Evolutionary conservation across 2,113 vertebrate species (phyloP).

Genomic region (Ctenomys sociabilis): DNA sequence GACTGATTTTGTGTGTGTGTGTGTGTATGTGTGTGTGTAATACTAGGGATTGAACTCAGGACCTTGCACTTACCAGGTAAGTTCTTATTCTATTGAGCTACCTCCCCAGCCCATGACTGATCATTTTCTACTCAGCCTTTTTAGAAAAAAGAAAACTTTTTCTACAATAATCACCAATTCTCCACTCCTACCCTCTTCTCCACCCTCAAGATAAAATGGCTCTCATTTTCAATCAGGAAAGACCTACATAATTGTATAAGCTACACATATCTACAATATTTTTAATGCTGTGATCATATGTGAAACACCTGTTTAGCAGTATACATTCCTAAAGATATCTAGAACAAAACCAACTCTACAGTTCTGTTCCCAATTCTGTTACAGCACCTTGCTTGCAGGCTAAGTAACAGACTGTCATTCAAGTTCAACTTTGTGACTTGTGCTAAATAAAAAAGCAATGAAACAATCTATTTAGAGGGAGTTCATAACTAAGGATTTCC

Average conservation of each 20-base stretch:
- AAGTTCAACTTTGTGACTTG: neutral
- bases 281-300: neutral
- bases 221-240: neutral
- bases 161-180: neutral
- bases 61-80: too few relatives aligned
- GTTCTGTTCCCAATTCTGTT: neutral
- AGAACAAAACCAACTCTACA: neutral
- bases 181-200: neutral
- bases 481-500: conserved; percentile 57
- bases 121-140: conserved; percentile 5
- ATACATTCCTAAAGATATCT: neutral
- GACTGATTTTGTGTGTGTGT: too few relatives aligned
- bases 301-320: neutral
- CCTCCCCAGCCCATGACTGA: too few relatives aligned
- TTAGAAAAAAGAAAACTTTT: neutral
- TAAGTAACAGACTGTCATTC: neutral
- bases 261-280: neutral
- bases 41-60: too few relatives aligned
- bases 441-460: conserved; percentile 14
- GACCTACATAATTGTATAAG: neutral
- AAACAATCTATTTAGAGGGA: conserved; percentile 53
- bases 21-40: too few relatives aligned
- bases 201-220: neutral
- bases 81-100: too few relatives aligned
- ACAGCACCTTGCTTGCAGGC: neutral